phyloP scores from a whole-genome alignment of 30 jellyfish, hydroid and myxozoan species.

The Aurelia coerulea region DNA sequence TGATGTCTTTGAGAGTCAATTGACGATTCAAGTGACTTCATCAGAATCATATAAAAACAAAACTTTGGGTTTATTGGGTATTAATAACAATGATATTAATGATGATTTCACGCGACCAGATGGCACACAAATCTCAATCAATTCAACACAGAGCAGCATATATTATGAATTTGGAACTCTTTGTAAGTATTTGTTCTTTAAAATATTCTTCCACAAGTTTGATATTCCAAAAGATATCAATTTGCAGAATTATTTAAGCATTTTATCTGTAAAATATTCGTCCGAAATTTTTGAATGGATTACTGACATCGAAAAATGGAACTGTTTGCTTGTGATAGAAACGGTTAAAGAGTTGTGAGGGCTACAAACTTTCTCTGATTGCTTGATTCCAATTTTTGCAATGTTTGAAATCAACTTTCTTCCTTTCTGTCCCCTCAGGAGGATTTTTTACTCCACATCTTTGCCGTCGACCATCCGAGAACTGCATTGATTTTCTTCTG shows the following conservation, averaged over 20 bases:
- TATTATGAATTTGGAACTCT: conserved; percentile 61
- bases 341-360: too few species aligned
- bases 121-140: conserved; percentile 57
- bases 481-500: too few species aligned
- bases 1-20: conserved; percentile 36
- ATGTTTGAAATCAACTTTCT: too few species aligned
- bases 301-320: too few species aligned
- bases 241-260: not conserved
- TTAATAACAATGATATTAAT: conserved; percentile 26
- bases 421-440: too few species aligned
- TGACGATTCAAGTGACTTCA: conserved; percentile 32
- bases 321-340: too few species aligned
- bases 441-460: too few species aligned
- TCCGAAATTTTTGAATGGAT: too few species aligned
- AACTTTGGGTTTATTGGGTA: conserved; percentile 69
- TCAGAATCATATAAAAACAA: conserved; percentile 7
- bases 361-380: too few species aligned
- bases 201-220: not conserved
- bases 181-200: conserved; percentile 38
- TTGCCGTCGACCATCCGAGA: too few species aligned
- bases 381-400: too few species aligned
- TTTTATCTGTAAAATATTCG: not conserved
- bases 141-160: conserved; percentile 66
- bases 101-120: conserved; percentile 75
- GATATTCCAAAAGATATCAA: not conserved